A percentile compares a stretch with the other conserved stretches of the same genome.
phyloP scores from a whole-genome alignment of 2,113 vertebrate genomes.

The Daubentonia madagascariensis region DNA sequence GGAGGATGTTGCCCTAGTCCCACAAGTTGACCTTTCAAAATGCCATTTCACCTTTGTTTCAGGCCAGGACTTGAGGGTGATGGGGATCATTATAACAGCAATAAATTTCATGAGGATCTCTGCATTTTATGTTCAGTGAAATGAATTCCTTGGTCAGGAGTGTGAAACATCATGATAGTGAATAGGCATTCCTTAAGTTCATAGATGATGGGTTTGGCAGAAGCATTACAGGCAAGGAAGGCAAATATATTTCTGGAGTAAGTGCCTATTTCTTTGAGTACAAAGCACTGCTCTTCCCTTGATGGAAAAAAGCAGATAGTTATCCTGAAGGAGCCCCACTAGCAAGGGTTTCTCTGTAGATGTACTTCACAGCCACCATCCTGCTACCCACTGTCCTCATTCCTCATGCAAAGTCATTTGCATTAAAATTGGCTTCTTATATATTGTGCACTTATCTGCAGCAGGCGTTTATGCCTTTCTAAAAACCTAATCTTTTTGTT shows the following conservation, averaged over 20 bases:
- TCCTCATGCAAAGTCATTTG: background rate
- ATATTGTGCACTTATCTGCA: background rate
- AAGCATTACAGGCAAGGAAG: background rate
- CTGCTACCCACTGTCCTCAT: background rate
- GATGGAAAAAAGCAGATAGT: background rate
- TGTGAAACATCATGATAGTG: background rate
- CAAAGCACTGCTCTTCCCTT: background rate
- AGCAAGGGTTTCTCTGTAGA: background rate
- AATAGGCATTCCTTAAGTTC: background rate
- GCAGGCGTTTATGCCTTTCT: background rate
- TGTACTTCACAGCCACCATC: background rate
- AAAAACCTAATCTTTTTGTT: background rate
- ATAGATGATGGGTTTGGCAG: background rate
- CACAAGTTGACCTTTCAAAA: background rate
- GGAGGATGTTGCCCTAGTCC: background rate
- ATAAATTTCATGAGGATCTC: background rate
- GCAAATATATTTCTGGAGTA: background rate
- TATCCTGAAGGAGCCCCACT: background rate
- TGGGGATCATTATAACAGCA: background rate
- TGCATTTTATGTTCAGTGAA: background rate
- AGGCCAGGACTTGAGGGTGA: background rate
- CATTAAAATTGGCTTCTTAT: background rate
- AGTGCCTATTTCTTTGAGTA: background rate
- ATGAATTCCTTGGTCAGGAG: background rate
- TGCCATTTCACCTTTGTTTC: background rate